Evolutionary conservation across 2,113 vertebrate genomes (phyloP).

Genomic region (Crypturellus undulatus): DNA sequence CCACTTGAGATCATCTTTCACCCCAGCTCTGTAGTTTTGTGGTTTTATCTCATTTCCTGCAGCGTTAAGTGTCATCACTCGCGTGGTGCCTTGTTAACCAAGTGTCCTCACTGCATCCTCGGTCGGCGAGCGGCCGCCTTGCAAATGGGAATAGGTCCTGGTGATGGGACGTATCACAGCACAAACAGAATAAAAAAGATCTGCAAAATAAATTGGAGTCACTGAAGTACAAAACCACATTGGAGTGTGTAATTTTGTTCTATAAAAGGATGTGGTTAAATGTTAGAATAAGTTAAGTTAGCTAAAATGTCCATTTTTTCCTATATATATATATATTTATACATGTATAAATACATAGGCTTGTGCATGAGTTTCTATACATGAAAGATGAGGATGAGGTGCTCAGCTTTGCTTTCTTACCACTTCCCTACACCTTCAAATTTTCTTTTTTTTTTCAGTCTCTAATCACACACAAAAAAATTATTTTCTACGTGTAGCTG

Average conservation of each 20-base stretch:
- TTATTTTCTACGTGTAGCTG: not conserved
- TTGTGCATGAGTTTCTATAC: too few relatives aligned
- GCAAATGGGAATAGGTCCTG: not conserved
- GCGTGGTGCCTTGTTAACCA: not conserved
- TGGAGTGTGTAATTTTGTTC: not conserved
- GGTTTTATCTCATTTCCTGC: not conserved
- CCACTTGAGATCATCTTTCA: not conserved
- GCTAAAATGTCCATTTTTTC: not conserved
- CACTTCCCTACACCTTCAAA: not conserved
- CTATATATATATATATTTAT: not conserved
- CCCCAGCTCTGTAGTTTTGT: not conserved
- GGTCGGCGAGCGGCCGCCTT: not conserved
- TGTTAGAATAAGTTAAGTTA: not conserved
- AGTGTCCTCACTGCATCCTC: not conserved
- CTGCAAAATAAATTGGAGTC: not conserved
- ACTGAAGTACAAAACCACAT: not conserved
- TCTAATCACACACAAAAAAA: not conserved
- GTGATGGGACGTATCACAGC: rapidly evolving
- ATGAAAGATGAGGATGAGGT: not conserved
- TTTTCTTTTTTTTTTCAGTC: not conserved
- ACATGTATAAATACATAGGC: rapidly evolving
- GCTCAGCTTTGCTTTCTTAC: not conserved
- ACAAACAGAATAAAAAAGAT: not conserved
- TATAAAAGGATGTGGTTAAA: not conserved
- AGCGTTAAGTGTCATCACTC: not conserved